A percentile compares a stretch with the other conserved stretches of the same genome.
These are phyloP conservation scores for Homarus gammarus DNA, from an alignment of 2,888 invertebrate species.

Conservation along the genomic window DNA sequence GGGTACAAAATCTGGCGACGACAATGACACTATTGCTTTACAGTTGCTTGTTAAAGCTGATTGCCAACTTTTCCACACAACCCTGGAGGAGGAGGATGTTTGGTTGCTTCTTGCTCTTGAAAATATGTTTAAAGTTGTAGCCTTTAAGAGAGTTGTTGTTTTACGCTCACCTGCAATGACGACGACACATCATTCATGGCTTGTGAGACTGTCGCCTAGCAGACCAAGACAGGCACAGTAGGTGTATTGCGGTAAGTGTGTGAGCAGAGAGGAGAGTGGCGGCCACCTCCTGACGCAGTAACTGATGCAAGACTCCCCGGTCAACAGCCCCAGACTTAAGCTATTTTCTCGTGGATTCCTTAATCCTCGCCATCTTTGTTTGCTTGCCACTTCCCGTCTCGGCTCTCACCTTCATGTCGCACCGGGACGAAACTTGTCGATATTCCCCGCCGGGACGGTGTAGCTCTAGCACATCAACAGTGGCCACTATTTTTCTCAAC, in stretches of 20 bases:
- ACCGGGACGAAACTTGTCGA: too few relatives aligned
- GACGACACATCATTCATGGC: too few relatives aligned
- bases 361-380: background rate
- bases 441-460: too few relatives aligned
- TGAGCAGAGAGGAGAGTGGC: background rate
- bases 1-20: conserved; percentile 11
- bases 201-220: too few relatives aligned
- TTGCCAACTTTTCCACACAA: conserved; percentile 20
- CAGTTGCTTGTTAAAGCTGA: conserved; percentile 11
- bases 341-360: conserved; percentile 7
- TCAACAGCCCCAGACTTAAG: conserved; percentile 1
- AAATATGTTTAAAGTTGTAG: too few relatives aligned
- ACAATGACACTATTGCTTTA: conserved; percentile 18
- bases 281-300: background rate
- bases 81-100: background rate
- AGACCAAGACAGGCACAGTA: too few relatives aligned
- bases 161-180: too few relatives aligned
- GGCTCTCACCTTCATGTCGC: background rate
- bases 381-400: background rate
- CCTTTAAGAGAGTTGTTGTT: too few relatives aligned
- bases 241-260: background rate
- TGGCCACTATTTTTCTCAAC: background rate
- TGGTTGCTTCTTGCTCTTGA: too few relatives aligned
- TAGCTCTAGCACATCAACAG: too few relatives aligned
- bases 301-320: conserved; percentile 1